phyloP scores from a whole-genome alignment of 2,888 invertebrate genomes.

The Drosophila formosana region DNA sequence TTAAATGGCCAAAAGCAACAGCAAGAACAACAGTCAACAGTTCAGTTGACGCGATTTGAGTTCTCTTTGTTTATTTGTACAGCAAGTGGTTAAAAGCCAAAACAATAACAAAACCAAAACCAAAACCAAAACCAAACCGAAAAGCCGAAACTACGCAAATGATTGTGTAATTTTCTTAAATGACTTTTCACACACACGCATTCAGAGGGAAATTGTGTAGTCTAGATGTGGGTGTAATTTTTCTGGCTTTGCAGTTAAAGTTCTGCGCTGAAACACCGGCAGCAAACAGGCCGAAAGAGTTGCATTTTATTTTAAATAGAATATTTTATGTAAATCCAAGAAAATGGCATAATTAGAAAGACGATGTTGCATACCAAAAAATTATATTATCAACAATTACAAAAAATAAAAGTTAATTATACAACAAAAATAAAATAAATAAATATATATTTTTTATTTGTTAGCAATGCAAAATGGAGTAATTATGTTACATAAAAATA shows the following conservation, averaged over 20 bases:
- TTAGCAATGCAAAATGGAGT: too few species aligned
- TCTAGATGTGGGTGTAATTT: constrained; percentile 1
- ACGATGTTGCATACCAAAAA: too few species aligned
- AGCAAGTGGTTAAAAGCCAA: constrained; percentile 50
- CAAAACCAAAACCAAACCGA: constrained; percentile 11
- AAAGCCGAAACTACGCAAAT: constrained; percentile 37
- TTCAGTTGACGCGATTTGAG: constrained; percentile 6
- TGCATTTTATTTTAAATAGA: too few species aligned
- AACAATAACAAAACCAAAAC: constrained; percentile 40
- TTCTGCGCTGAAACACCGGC: background rate
- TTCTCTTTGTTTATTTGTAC: constrained; percentile 34
- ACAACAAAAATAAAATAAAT: too few species aligned
- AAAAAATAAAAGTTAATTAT: too few species aligned
- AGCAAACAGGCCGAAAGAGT: background rate
- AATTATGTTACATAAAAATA: too few species aligned
- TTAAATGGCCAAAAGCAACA: constrained; percentile 47
- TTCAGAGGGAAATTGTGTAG: constrained; percentile 1
- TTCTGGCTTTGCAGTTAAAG: background rate
- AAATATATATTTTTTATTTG: too few species aligned
- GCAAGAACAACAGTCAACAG: constrained; percentile 27
- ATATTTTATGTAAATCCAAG: too few species aligned
- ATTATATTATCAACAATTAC: too few species aligned
- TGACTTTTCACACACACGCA: constrained; percentile 47
- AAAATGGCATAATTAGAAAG: too few species aligned
- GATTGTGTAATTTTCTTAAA: constrained; percentile 64